Percentiles rank a stretch among this genome's conserved stretches.
phyloP scores from a whole-genome alignment of 2,888 invertebrate genomes.

The Eudemis profundana region DNA sequence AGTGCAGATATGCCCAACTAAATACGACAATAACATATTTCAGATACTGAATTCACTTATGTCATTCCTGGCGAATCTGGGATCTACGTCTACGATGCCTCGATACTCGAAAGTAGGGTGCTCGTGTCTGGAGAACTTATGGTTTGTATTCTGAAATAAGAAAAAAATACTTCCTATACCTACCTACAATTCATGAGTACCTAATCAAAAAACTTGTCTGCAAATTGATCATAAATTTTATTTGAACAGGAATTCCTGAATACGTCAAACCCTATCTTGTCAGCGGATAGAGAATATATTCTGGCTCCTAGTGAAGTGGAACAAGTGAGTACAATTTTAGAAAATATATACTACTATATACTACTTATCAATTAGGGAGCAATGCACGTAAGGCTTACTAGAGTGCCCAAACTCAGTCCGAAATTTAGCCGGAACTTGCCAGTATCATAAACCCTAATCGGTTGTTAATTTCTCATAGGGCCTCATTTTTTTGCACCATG shows the following conservation, averaged over 20 bases:
- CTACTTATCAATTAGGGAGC: too few relatives aligned
- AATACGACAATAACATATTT: constrained; percentile 47
- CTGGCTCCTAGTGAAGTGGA: constrained; percentile 77
- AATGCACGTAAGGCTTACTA: too few relatives aligned
- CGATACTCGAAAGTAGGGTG: constrained; percentile 59
- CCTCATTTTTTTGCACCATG: too few relatives aligned
- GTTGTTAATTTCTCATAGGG: too few relatives aligned
- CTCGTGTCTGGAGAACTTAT: constrained; percentile 77
- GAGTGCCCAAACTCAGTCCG: too few relatives aligned
- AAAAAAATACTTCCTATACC: neutral
- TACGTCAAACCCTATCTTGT: constrained; percentile 75
- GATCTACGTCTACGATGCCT: constrained; percentile 78
- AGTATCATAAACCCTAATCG: too few relatives aligned
- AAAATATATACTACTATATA: too few relatives aligned
- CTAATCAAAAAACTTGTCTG: neutral
- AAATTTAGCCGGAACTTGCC: too few relatives aligned
- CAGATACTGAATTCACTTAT: constrained; percentile 85
- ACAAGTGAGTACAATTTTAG: constrained; percentile 68
- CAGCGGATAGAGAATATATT: constrained; percentile 72
- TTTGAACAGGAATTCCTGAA: constrained; percentile 68
- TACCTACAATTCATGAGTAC: neutral
- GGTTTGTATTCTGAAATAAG: constrained; percentile 61
- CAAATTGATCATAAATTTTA: constrained; percentile 26
- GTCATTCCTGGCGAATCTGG: constrained; percentile 72
- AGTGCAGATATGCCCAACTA: too few relatives aligned